phyloP scores from a whole-genome alignment of 2,113 vertebrate species.

The zebrafish (Danio rerio) region GRCz12tu NC_133193.1:19265001-19265500 shows the following conservation, averaged over 20 bases:
- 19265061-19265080: constrained; percentile 24
- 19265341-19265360: constrained; percentile 57
- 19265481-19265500: constrained; percentile 8
- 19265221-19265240: constrained; percentile 69
- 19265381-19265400: constrained; percentile 53
- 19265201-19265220: constrained; percentile 74
- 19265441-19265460: constrained; percentile 44
- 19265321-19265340: constrained; percentile 52
- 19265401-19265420: constrained; percentile 43
- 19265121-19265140: constrained; percentile 49
- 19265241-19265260: constrained; percentile 73
- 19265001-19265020: neutral
- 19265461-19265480: constrained; percentile 31
- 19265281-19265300: constrained; percentile 56
- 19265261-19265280: constrained; percentile 69
- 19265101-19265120: constrained; percentile 58
- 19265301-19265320: constrained; percentile 46
- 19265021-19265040: neutral
- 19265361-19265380: constrained; percentile 54
- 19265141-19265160: constrained; percentile 68
- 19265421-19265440: constrained; percentile 23
- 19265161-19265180: constrained; percentile 68
- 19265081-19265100: constrained; percentile 58
- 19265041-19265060: constrained; percentile 18
- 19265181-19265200: constrained; percentile 63